A percentile compares a stretch with the other conserved stretches of the same genome.
Evolutionary conservation across 1,140 invertebrate species (phyloP).

Genomic region (Atta cephalotes): DNA sequence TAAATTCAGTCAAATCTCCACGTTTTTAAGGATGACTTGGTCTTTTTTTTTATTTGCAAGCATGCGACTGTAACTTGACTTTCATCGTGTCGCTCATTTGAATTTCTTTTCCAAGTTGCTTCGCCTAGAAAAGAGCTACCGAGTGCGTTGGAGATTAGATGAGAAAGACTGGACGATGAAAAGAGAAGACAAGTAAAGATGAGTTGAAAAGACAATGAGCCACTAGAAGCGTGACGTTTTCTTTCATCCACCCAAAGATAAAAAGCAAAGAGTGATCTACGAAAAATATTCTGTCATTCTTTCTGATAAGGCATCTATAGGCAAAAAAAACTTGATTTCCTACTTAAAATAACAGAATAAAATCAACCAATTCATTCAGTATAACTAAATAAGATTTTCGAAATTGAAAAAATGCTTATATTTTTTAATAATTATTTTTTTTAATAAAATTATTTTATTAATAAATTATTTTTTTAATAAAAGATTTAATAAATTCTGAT

Average conservation of each 20-base stretch:
- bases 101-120: slow-evolving; percentile 54
- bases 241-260: slow-evolving; percentile 57
- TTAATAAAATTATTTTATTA: background rate
- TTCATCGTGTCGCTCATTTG: slow-evolving; percentile 61
- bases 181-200: slow-evolving; percentile 45
- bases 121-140: slow-evolving; percentile 37
- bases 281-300: background rate
- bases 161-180: slow-evolving; percentile 21
- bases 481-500: background rate
- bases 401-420: background rate
- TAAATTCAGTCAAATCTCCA: slow-evolving; percentile 57
- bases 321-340: background rate
- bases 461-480: background rate
- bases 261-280: slow-evolving; percentile 53
- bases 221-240: slow-evolving; percentile 55
- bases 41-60: slow-evolving; percentile 43
- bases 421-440: background rate
- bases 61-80: slow-evolving; percentile 54
- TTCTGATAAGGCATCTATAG: background rate
- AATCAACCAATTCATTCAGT: background rate
- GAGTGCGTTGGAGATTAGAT: slow-evolving; percentile 23
- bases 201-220: slow-evolving; percentile 56
- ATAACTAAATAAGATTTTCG: slow-evolving; percentile 3
- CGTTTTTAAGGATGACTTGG: slow-evolving; percentile 45
- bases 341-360: background rate